Evolutionary conservation across 2,888 invertebrate species (phyloP), one percentile per base, ranked within the genome.

Genomic region (Ctena decussata): DNA sequence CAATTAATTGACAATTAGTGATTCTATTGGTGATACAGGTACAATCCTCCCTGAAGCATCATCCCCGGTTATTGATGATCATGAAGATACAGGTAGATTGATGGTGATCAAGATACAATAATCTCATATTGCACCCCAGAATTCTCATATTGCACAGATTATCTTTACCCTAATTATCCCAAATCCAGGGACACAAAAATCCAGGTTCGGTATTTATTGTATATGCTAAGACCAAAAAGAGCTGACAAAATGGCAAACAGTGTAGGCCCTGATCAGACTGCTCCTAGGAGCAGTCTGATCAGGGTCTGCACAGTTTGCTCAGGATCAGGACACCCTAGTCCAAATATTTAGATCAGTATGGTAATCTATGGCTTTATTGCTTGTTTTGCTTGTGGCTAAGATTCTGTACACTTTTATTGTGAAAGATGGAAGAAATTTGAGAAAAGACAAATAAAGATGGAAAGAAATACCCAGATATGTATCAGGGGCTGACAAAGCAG

Each of bases 381-480:
- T 32, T 65, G 6, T 35, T 65, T 65, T 65, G 65, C 65, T 35
- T 35, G 65, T 65, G 35, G 65, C 65, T 35, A 35, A 65, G 35
- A 65, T 35, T 18, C 21, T 65, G 65, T 21, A 18, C 35, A 15
- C 18, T 2, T 18, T 32, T 65, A 65, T 65, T 65, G 65, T 65
- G 65, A 65, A 65, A 32, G 8, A 1, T 11, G 35, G 21, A 12
- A 2, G 65, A 57, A 65, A 65, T 35, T 30, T 32, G 65, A 65
- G 65, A 65, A 21, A 65, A 65, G 65, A 65, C 65, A 65, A 65
- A 65, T 65, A 65, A 65, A 35, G 65, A 32, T 6, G 35, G 30
- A 65, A 11, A 65, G 65, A 32, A 65, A 65, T 65, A 18, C 21
- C 35, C 15, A 65, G 65, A 65, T 65, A 65, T 5, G 6, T 35